Conservation (phyloP, 2,797 vertebrate genomes). For the Propithecus deckenii region DNA sequence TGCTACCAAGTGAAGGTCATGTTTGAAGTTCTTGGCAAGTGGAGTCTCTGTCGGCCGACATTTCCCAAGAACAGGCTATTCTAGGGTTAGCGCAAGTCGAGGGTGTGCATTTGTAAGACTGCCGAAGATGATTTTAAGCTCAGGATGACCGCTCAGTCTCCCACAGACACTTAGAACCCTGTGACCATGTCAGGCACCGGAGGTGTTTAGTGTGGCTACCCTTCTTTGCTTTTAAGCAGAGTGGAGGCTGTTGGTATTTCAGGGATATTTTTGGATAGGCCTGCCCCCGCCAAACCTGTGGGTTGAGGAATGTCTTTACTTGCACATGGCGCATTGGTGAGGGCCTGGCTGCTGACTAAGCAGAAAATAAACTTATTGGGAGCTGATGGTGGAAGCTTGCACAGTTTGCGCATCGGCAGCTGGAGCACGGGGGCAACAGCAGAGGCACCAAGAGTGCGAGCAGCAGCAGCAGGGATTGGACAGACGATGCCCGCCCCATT, state of each 20-base stretch:
- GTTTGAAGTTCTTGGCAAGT: conserved; percentile 72
- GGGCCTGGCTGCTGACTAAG: neutral
- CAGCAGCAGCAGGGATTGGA: no score
- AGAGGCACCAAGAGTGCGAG: neutral
- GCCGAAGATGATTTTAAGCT: neutral
- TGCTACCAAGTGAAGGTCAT: conserved; percentile 70
- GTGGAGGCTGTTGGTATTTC: neutral
- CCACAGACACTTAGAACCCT: neutral
- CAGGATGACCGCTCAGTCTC: neutral
- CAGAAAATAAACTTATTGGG: neutral
- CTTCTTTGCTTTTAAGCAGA: neutral
- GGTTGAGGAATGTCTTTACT: neutral
- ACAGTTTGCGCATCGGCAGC: neutral
- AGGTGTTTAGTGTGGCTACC: neutral
- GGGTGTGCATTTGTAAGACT: neutral
- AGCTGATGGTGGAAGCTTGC: neutral
- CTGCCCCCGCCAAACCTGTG: neutral
- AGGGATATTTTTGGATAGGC: neutral
- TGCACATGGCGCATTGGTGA: neutral
- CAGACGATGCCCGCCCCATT: no score
- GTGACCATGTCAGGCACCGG: neutral
- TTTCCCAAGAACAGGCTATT: conserved; percentile 28
- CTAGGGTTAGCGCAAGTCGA: neutral
- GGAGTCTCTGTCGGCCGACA: conserved; percentile 41
- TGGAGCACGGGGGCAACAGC: rapidly evolving